Conservation (phyloP, 2,888 invertebrate genomes). For the Chrysolina oricalcia region DNA sequence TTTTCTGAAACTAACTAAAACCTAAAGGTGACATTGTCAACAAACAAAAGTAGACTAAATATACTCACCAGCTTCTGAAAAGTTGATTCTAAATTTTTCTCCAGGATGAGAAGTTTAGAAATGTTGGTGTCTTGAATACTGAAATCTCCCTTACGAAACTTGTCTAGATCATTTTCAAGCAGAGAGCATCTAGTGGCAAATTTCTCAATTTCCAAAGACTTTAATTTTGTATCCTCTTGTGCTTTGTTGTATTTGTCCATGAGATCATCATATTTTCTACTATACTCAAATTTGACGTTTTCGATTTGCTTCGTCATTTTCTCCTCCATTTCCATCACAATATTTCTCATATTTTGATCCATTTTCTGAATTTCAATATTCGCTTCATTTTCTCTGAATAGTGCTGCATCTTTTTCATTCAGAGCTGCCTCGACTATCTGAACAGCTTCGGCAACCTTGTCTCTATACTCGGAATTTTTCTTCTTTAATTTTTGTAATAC, state of each 20-base stretch:
- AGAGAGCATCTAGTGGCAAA: conserved; percentile 74
- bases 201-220: conserved; percentile 74
- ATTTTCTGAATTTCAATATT: conserved; percentile 73
- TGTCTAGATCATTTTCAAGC: conserved; percentile 73
- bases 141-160: conserved; percentile 68
- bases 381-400: conserved; percentile 72
- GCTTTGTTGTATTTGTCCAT: conserved; percentile 74
- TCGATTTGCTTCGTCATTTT: conserved; percentile 77
- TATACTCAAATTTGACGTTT: conserved; percentile 75
- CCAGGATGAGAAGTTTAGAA: conserved; percentile 71
- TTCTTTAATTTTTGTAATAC: conserved; percentile 66
- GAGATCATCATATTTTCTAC: conserved; percentile 76
- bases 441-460: conserved; percentile 76
- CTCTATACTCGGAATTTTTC: conserved; percentile 73
- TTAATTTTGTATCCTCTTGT: conserved; percentile 76
- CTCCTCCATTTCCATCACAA: conserved; percentile 75
- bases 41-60: no score
- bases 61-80: conserved; percentile 76
- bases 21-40: background rate
- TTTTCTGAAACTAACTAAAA: conserved; percentile 75
- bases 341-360: conserved; percentile 73
- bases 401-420: conserved; percentile 75
- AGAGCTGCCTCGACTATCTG: conserved; percentile 75
- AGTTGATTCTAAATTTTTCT: conserved; percentile 75
- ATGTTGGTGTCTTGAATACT: conserved; percentile 64